Percentiles rank a stretch among this genome's conserved stretches.
Evolutionary conservation across 2,797 vertebrate species (phyloP).

Genomic region (Acipenser oxyrinchus): DNA sequence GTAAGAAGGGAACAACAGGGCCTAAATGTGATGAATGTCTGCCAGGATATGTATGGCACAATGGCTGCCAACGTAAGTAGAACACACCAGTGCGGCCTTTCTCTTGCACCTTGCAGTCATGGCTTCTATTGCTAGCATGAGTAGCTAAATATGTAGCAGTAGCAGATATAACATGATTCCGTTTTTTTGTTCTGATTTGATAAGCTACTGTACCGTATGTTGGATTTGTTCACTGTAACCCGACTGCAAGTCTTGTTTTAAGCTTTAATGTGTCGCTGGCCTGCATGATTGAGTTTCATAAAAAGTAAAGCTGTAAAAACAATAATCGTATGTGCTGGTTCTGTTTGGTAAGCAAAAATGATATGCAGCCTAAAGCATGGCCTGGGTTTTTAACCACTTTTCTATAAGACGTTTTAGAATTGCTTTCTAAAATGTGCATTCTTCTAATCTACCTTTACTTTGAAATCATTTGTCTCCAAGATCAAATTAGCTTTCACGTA

Average conservation of each 20-base stretch:
- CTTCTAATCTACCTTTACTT: too few species aligned
- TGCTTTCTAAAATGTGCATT: not conserved
- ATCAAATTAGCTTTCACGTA: too few species aligned
- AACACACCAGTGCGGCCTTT: constrained; percentile 49
- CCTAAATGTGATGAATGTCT: constrained; percentile 94
- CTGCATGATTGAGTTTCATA: not conserved
- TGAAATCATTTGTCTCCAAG: too few species aligned
- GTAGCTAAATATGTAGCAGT: constrained; percentile 27
- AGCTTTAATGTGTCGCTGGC: not conserved
- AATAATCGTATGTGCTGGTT: too few species aligned
- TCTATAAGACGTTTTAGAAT: not conserved
- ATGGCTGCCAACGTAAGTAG: constrained; percentile 98
- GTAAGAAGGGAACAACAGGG: constrained; percentile 93
- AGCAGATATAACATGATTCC: constrained; percentile 30
- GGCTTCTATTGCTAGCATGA: constrained; percentile 31
- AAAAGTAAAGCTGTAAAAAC: not conserved
- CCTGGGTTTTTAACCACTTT: not conserved
- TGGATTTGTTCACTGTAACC: not conserved
- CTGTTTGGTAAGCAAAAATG: not conserved
- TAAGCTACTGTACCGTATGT: not conserved
- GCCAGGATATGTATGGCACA: constrained; percentile 94
- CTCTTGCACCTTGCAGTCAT: constrained; percentile 34
- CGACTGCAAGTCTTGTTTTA: not conserved
- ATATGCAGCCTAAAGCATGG: not conserved
- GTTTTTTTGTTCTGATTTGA: not conserved